A percentile compares a stretch with the other conserved stretches of the same genome.
Conservation (phyloP, 2,888 invertebrate species). For the Drosophila imparisetae region DNA sequence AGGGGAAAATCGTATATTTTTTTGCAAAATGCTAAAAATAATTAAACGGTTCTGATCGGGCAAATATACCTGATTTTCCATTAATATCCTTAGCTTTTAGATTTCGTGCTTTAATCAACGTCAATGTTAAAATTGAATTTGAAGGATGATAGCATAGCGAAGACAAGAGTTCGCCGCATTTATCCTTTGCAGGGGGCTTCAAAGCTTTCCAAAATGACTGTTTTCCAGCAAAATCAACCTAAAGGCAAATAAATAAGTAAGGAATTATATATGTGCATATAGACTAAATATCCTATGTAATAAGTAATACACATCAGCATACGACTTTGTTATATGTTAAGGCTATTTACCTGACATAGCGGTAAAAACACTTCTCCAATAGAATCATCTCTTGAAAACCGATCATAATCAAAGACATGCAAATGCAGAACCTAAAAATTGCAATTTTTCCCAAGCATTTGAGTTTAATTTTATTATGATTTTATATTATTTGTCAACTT, state of each 20-base stretch:
- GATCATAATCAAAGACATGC: slow-evolving; percentile 97
- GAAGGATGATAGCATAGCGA: slow-evolving; percentile 98
- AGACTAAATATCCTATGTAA: background rate
- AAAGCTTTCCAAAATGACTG: slow-evolving; percentile 97
- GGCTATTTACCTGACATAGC: slow-evolving; percentile 91
- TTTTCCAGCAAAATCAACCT: slow-evolving; percentile 93
- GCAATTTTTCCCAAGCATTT: background rate
- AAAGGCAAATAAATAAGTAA: background rate
- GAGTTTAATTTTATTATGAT: background rate
- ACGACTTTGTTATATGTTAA: background rate
- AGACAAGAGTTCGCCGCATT: slow-evolving; percentile 95
- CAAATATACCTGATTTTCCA: slow-evolving; percentile 92
- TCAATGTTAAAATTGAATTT: slow-evolving; percentile 95
- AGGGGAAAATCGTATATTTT: background rate
- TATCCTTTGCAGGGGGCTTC: slow-evolving; percentile 96
- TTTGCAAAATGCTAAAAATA: background rate
- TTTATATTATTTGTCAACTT: slow-evolving; percentile 48
- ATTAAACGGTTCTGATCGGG: background rate
- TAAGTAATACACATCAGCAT: background rate
- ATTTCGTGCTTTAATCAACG: slow-evolving; percentile 96
- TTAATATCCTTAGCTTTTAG: slow-evolving; percentile 98
- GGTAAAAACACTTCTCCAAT: slow-evolving; percentile 97
- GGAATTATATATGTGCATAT: background rate
- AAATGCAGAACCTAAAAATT: slow-evolving; percentile 90
- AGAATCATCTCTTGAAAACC: slow-evolving; percentile 96